Conservation (phyloP, 2,888 invertebrate species). For the Morpho deidamia region DNA sequence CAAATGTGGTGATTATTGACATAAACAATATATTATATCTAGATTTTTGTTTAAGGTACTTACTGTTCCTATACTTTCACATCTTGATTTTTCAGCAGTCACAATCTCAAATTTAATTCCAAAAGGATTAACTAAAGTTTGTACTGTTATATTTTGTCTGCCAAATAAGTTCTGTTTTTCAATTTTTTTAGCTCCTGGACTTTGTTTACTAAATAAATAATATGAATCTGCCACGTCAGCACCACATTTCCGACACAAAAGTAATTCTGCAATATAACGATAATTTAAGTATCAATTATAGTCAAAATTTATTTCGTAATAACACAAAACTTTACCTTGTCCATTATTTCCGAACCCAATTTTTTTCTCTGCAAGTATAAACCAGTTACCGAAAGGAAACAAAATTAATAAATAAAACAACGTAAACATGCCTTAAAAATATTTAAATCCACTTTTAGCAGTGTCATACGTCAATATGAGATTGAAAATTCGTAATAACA, state of each 20-base stretch:
- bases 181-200: slow-evolving; percentile 64
- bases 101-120: slow-evolving; percentile 75
- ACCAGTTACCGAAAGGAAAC: slow-evolving; percentile 30
- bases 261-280: slow-evolving; percentile 58
- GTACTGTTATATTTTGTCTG: slow-evolving; percentile 70
- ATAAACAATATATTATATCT: too few species aligned
- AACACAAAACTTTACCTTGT: slow-evolving; percentile 25
- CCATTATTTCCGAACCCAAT: slow-evolving; percentile 21
- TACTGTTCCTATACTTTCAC: slow-evolving; percentile 73
- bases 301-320: not conserved
- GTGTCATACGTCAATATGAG: not conserved
- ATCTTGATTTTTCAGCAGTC: slow-evolving; percentile 72
- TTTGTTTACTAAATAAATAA: slow-evolving; percentile 69
- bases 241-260: slow-evolving; percentile 79
- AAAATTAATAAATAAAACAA: slow-evolving; percentile 39
- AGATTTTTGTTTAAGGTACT: slow-evolving; percentile 28
- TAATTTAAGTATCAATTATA: too few species aligned
- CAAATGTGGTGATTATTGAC: too few species aligned
- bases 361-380: slow-evolving; percentile 34
- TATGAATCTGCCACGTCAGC: slow-evolving; percentile 76
- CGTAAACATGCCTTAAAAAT: slow-evolving; percentile 46
- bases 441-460: not conserved
- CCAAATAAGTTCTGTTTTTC: slow-evolving; percentile 76
- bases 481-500: too few species aligned
- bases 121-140: slow-evolving; percentile 76